A percentile compares a stretch with the other conserved stretches of the same genome.
phyloP scores from a whole-genome alignment of 2,113 vertebrate genomes.

The Malurus melanocephalus region DNA sequence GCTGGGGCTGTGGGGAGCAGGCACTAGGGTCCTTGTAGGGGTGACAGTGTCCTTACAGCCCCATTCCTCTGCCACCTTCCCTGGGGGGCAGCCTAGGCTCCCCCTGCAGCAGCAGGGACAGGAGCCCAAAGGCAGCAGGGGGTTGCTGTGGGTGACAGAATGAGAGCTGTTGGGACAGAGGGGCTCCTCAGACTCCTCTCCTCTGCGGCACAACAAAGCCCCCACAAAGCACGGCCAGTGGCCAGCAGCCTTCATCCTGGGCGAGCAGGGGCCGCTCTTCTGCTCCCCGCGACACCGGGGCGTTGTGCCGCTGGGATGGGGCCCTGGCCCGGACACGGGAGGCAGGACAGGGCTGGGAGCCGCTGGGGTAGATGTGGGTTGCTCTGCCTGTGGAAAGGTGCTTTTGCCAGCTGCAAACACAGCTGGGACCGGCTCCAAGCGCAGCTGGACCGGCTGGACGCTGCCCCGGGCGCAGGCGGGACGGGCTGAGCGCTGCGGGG shows the following conservation, averaged over 20 bases:
- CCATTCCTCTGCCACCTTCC: background rate
- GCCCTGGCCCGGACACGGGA: background rate
- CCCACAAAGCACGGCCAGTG: rapidly evolving
- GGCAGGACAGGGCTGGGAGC: background rate
- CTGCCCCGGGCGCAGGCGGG: background rate
- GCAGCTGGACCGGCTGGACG: background rate
- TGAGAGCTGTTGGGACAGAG: background rate
- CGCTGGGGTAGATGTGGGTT: background rate
- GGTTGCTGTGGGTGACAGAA: background rate
- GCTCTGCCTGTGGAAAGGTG: background rate
- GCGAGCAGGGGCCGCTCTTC: background rate
- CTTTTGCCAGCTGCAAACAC: background rate
- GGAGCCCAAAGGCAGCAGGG: background rate
- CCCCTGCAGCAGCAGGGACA: rapidly evolving
- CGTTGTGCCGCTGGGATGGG: rapidly evolving
- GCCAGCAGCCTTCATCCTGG: background rate
- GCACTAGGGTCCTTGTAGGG: no score
- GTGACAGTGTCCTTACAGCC: background rate
- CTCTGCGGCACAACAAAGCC: background rate
- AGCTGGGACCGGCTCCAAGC: background rate
- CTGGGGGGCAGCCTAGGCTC: background rate
- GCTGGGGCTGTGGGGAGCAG: background rate
- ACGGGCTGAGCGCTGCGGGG: background rate
- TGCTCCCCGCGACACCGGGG: rapidly evolving
- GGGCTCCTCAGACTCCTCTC: background rate